These are phyloP conservation scores for Ectropis grisescens DNA, from an alignment of 1,140 invertebrate genomes.

Conservation along the genomic window DNA sequence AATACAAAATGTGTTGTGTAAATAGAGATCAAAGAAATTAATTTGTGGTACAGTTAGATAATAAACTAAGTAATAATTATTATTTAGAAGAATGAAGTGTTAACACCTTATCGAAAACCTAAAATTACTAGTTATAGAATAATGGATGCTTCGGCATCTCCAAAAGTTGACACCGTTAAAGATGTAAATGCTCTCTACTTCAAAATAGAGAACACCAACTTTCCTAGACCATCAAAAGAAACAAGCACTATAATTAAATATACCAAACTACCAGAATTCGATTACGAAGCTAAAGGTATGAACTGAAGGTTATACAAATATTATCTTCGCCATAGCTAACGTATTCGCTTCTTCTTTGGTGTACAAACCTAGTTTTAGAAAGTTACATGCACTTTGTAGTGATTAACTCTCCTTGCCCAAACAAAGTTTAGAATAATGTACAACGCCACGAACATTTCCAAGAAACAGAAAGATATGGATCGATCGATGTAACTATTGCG, in stretches of 20 bases:
- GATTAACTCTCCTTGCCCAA: background rate
- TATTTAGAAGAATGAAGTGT: too few relatives aligned
- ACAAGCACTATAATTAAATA: slow-evolving; percentile 46
- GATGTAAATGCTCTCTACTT: slow-evolving; percentile 28
- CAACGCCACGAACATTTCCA: background rate
- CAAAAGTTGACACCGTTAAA: slow-evolving; percentile 25
- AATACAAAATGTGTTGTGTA: too few relatives aligned
- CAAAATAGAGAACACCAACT: slow-evolving; percentile 25
- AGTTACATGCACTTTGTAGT: background rate
- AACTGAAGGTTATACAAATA: background rate
- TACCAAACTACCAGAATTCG: slow-evolving; percentile 41
- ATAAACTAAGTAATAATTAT: too few relatives aligned
- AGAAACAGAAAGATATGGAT: background rate
- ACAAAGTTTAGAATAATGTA: background rate
- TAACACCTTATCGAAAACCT: too few relatives aligned
- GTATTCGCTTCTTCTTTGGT: background rate
- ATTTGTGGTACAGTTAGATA: too few relatives aligned
- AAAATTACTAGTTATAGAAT: too few relatives aligned
- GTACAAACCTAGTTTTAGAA: background rate
- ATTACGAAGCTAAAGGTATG: slow-evolving; percentile 35
- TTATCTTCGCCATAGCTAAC: background rate
- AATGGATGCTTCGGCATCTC: slow-evolving; percentile 48
- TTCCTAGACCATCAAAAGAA: slow-evolving; percentile 20
- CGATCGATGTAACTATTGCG: too few relatives aligned
- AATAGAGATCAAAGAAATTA: too few relatives aligned